Evolutionary conservation across 1,140 invertebrate species (phyloP), one percentile per base, ranked within the genome.

Genomic region (Bilobella aurantiaca): DNA sequence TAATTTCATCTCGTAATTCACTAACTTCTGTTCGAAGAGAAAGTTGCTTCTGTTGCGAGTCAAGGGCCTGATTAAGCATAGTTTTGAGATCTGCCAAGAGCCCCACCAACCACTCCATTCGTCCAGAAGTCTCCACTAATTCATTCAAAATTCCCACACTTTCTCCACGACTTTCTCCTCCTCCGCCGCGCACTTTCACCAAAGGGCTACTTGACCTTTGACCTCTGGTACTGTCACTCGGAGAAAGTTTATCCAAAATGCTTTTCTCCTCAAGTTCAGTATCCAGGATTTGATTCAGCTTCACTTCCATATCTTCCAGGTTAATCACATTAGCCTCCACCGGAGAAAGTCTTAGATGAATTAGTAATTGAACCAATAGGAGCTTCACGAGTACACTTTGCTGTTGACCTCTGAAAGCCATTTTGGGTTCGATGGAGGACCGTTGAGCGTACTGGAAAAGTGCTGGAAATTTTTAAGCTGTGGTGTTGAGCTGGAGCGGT

Each of bases 31-130:
- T 58, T 37, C 47, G 23, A 27, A 62, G 30, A 46, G 29, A 34
- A 46, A 67, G 61, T 59, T 64, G 57, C 28, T 47, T 59, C n/a
- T 60, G 46, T 30, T 66, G 62, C 27, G 53, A 23, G 5, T 62
- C 49, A 2, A 70, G 23, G 27, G 65, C 63, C 37, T 67, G 30
- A 14, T 62, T 64, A 18, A 67, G 49, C n/a, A 70, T 21, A 27
- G 47, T 63, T 46, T 62, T 67, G 27, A 70, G 60, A 62, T 70
- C 65, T n/a, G 53, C 64, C 5, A 69, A 29, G 31, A 69, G 62
- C 30, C 66, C 65, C 28, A 69, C 65, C 60, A 69, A 62, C 25
- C 47, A 57, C 28, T 69, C 68, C 64, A 69, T 66, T 57, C 68
- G 8, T 37, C 59, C 53, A 3, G 68, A 69, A 60, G 67, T 69